These are phyloP conservation scores for Sebastes flavidus DNA, from an alignment of 2,797 vertebrate species.

Conservation along the genomic window DNA sequence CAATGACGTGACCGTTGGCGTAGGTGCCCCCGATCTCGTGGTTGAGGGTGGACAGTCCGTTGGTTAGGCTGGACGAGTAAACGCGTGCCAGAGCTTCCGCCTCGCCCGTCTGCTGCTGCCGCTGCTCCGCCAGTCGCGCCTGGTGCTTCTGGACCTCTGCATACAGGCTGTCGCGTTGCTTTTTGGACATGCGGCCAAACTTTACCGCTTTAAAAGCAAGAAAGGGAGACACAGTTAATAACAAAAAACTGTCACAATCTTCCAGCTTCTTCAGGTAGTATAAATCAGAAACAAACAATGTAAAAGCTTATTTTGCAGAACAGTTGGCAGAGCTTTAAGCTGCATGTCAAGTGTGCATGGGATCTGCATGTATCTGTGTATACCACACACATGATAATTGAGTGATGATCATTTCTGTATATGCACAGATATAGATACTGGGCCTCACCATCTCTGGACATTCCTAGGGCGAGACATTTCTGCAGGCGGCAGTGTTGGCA, in stretches of 20 bases:
- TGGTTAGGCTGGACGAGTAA: conserved; percentile 92
- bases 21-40: conserved; percentile 92
- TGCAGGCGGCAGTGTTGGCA: conserved; percentile 99
- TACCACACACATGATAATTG: background rate
- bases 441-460: conserved; percentile 97
- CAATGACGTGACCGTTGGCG: conserved; percentile 93
- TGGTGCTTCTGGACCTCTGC: conserved; percentile 99
- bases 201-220: conserved; percentile 89
- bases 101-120: conserved; percentile 95
- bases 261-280: background rate
- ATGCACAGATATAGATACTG: background rate
- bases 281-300: background rate
- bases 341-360: background rate
- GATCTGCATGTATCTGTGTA: background rate
- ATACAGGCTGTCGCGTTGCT: conserved; percentile 97
- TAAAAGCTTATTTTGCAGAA: too few relatives aligned
- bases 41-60: conserved; percentile 90
- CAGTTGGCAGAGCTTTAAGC: too few relatives aligned
- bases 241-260: background rate
- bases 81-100: conserved; percentile 94
- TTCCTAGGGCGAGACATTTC: conserved; percentile 99
- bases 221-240: background rate
- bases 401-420: background rate
- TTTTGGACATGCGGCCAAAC: conserved; percentile 99
- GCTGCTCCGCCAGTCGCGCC: conserved; percentile 92